Percentiles rank a stretch among this genome's conserved stretches.
phyloP scores from a whole-genome alignment of 1,140 invertebrate species.

The Halesus radiatus region DNA sequence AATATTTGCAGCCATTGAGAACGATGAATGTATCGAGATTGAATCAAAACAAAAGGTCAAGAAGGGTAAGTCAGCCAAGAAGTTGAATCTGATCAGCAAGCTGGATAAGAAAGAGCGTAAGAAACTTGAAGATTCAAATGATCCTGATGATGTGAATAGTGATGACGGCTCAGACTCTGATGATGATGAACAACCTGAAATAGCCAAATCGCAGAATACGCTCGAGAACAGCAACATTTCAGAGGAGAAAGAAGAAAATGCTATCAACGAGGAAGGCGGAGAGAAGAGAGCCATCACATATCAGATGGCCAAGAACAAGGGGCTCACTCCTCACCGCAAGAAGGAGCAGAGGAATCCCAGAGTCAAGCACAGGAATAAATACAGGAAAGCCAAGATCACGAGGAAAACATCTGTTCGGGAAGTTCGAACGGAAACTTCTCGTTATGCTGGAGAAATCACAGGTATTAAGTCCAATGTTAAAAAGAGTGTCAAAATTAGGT shows the following conservation, averaged over 20 bases:
- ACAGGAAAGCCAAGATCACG: conserved; percentile 88
- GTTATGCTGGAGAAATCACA: conserved; percentile 91
- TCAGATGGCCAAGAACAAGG: conserved; percentile 96
- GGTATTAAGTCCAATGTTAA: conserved; percentile 90
- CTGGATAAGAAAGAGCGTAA: conserved; percentile 66
- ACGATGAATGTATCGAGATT: conserved; percentile 65
- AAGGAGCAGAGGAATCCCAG: conserved; percentile 94
- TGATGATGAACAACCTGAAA: conserved; percentile 55
- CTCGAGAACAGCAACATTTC: conserved; percentile 15
- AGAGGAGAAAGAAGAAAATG: conserved; percentile 30
- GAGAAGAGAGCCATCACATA: conserved; percentile 90
- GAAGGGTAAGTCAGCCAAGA: conserved; percentile 60
- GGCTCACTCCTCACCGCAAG: conserved; percentile 88
- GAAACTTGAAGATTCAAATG: conserved; percentile 59
- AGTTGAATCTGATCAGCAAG: conserved; percentile 65
- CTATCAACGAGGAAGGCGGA: conserved; percentile 58
- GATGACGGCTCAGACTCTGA: conserved; percentile 65
- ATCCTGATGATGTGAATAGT: conserved; percentile 55
- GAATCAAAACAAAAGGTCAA: conserved; percentile 55
- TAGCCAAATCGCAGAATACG: conserved; percentile 3
- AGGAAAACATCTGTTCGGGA: conserved; percentile 90
- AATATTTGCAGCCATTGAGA: conserved; percentile 68
- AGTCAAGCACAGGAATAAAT: conserved; percentile 94
- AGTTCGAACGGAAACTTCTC: conserved; percentile 81
- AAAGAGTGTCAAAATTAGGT: conserved; percentile 89